Percentiles rank a stretch among this genome's conserved stretches.
These are phyloP conservation scores for Spheniscus mendiculus DNA, from an alignment of 2,113 vertebrate species.

Conservation along the genomic window DNA sequence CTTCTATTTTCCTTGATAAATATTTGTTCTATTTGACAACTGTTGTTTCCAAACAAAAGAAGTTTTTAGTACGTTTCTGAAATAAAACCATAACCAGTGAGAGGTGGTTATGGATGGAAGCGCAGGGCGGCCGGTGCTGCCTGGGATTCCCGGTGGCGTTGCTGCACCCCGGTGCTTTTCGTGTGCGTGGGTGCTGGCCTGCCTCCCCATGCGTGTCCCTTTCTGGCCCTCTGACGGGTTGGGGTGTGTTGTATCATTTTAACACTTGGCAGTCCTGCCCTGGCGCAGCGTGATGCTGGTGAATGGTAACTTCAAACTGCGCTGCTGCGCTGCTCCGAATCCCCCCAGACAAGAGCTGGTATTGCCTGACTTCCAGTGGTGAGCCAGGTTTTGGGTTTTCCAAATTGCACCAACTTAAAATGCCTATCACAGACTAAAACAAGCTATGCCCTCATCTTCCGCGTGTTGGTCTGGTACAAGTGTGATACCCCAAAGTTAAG, in stretches of 20 bases:
- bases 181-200: background rate
- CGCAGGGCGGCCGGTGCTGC: background rate
- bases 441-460: background rate
- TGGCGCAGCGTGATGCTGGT: background rate
- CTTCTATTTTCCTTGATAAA: background rate
- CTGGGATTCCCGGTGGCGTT: background rate
- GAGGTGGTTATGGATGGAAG: background rate
- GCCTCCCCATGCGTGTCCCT: background rate
- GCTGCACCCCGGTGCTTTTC: background rate
- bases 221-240: background rate
- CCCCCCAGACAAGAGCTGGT: background rate
- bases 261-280: background rate
- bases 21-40: background rate
- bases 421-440: background rate
- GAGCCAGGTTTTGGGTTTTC: background rate
- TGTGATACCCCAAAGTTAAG: background rate
- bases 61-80: background rate
- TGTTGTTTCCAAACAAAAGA: background rate
- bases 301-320: background rate
- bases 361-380: background rate
- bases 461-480: no score
- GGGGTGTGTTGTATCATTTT: rapidly evolving
- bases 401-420: background rate
- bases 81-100: background rate
- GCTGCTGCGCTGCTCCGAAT: background rate